Conservation (phyloP, 2,113 vertebrate species). For the Brachirus orientalis region DNA sequence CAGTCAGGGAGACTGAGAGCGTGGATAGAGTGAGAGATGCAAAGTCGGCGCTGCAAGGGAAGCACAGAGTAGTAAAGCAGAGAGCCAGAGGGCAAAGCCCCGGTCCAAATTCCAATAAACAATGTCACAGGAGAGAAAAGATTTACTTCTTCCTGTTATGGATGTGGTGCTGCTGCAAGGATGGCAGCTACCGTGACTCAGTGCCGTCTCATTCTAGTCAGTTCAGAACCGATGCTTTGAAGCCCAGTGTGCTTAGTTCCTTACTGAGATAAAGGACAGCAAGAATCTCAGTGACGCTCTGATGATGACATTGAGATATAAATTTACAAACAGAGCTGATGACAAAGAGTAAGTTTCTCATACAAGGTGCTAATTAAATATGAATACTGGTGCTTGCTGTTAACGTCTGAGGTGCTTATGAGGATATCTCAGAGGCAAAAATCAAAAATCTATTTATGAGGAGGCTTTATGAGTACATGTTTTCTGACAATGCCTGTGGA, state of each 20-base stretch:
- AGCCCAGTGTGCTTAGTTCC: conserved; percentile 3
- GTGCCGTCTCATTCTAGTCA: conserved; percentile 7
- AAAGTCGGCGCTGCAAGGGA: conserved; percentile 29
- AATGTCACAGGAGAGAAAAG: conserved; percentile 43
- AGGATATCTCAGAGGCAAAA: conserved; percentile 53
- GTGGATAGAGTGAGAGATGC: conserved; percentile 19
- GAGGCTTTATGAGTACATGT: conserved; percentile 45
- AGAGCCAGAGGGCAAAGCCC: conserved; percentile 41
- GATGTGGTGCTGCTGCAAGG: conserved; percentile 32
- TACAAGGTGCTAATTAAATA: conserved; percentile 60
- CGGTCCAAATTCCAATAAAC: conserved; percentile 46
- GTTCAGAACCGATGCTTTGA: conserved; percentile 11
- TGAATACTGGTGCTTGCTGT: conserved; percentile 34
- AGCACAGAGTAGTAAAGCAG: conserved; percentile 24
- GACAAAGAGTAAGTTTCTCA: conserved; percentile 40
- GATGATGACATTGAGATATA: conserved; percentile 58
- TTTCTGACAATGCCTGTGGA: conserved; percentile 34
- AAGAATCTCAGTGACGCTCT: conserved; percentile 40
- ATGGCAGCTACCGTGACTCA: conserved; percentile 40
- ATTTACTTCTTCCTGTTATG: conserved; percentile 38
- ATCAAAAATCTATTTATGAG: conserved; percentile 54
- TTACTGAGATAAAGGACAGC: conserved; percentile 31
- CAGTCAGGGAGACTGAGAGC: conserved; percentile 15
- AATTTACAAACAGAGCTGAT: conserved; percentile 54
- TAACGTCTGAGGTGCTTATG: conserved; percentile 54